Evolutionary conservation across 1,140 invertebrate genomes (phyloP), one percentile per base, ranked within the genome.

Genomic region (Nasonia vitripennis): DNA sequence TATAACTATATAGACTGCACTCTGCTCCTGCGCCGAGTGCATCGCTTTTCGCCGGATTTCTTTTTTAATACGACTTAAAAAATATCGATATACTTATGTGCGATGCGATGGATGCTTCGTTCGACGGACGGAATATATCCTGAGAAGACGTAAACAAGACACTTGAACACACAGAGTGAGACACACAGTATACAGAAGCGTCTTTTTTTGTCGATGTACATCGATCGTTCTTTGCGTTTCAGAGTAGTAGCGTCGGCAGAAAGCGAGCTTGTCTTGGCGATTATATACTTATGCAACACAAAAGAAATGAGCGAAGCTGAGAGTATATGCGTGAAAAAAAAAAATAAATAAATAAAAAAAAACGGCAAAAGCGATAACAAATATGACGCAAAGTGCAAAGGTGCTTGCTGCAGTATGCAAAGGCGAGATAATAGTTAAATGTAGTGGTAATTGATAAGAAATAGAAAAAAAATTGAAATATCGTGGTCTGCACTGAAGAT

Each of bases 291-390:
- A 62, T 62, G 55, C 55, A 62, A 62, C 55, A 62, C 7, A n/a
- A 37, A 45, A 37, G 41, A 34, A 78, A 78, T 55, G 75, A 78
- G 75, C 75, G 75, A 78, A 78, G 75, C 41, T 55, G 75, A 78
- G 14, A 55, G 27, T 17, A 37, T 41, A 37, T 41, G 37, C 31
- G 12, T 74, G 14, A 31, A 10, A 0, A 71, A 17, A 17, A 55
- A 51, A 14, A 5, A 55, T n/a, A n/a, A n/a, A n/a, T n/a, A n/a
- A n/a, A n/a, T n/a, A 55, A 55, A 55, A 55, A 55, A 1, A 20
- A 17, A 62, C 5, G 55, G 20, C 55, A 17, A 62, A 62, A 62
- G 55, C 55, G 20, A 17, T 62, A 14, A 51, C 10, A 55, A 17
- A 55, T 3, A 55, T 62, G 55, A 62, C 0, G 7, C 12, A 62